A percentile compares a stretch with the other conserved stretches of the same genome.
Conservation (phyloP, 2,888 invertebrate genomes). For the Lycocerus yunnanus region DNA sequence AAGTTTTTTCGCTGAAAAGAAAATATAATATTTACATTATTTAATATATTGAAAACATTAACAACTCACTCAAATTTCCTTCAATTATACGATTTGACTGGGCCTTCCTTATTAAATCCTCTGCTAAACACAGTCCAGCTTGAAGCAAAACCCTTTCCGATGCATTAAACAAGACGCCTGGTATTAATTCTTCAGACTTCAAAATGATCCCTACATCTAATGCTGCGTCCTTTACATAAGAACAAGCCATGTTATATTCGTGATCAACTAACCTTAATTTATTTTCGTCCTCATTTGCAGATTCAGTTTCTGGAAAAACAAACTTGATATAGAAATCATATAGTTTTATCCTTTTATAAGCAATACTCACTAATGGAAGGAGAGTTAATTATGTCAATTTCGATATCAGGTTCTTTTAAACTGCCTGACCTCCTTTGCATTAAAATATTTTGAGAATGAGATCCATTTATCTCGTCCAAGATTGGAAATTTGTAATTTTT, state of each 20-base stretch:
- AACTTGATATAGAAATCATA: not conserved
- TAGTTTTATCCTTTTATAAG: not conserved
- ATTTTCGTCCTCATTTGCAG: not conserved
- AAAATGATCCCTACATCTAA: constrained; percentile 56
- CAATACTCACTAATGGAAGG: not conserved
- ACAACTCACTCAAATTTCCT: constrained; percentile 37
- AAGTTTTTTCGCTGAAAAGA: constrained; percentile 16
- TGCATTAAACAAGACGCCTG: constrained; percentile 54
- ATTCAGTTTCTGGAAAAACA: not conserved
- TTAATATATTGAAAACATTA: not conserved
- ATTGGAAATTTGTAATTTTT: constrained; percentile 23
- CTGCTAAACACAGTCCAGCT: constrained; percentile 59
- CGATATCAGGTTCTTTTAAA: not conserved
- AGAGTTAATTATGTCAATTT: not conserved
- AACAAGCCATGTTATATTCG: constrained; percentile 46
- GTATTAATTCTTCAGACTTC: constrained; percentile 55
- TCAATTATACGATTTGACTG: constrained; percentile 41
- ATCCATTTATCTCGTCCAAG: not conserved
- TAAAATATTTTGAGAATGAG: not conserved
- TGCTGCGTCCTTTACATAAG: constrained; percentile 55
- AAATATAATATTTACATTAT: not conserved
- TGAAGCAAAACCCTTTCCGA: constrained; percentile 59
- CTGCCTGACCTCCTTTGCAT: not conserved
- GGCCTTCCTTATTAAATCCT: constrained; percentile 55
- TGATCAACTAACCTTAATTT: constrained; percentile 39